Percentiles rank a stretch among this genome's conserved stretches.
phyloP scores from a whole-genome alignment of 2,113 vertebrate genomes.

The Elanoides forficatus region DNA sequence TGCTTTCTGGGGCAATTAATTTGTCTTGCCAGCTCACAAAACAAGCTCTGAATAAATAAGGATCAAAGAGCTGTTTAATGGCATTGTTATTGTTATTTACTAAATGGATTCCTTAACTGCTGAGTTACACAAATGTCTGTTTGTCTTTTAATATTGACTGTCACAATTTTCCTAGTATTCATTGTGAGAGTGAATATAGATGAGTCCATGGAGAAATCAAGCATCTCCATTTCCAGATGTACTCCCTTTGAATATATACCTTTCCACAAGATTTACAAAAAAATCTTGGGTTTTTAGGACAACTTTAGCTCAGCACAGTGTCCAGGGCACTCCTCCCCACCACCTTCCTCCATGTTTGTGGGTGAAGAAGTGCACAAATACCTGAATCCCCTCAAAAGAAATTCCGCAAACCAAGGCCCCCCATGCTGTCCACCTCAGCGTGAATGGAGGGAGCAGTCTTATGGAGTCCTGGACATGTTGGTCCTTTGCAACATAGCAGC shows the following conservation, averaged over 20 bases:
- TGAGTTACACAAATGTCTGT: neutral
- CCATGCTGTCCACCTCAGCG: neutral
- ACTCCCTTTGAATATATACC: neutral
- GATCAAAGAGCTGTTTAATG: neutral
- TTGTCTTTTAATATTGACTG: neutral
- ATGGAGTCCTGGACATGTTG: accelerated
- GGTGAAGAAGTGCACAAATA: neutral
- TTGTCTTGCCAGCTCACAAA: neutral
- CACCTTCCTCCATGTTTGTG: accelerated
- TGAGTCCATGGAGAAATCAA: neutral
- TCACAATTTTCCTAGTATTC: neutral
- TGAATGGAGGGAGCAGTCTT: neutral
- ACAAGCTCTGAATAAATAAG: neutral
- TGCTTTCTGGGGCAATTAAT: neutral
- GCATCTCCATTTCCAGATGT: neutral
- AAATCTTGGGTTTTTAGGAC: neutral
- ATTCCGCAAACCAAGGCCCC: accelerated
- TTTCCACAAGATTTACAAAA: neutral
- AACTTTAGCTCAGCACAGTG: neutral
- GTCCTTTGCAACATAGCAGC: neutral
- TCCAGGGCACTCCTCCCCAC: neutral
- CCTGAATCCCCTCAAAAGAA: neutral
- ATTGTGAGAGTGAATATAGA: neutral
- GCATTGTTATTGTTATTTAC: neutral
- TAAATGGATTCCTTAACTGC: neutral